phyloP scores from a whole-genome alignment of 1,140 invertebrate species.

The Leptinotarsa texana region DNA sequence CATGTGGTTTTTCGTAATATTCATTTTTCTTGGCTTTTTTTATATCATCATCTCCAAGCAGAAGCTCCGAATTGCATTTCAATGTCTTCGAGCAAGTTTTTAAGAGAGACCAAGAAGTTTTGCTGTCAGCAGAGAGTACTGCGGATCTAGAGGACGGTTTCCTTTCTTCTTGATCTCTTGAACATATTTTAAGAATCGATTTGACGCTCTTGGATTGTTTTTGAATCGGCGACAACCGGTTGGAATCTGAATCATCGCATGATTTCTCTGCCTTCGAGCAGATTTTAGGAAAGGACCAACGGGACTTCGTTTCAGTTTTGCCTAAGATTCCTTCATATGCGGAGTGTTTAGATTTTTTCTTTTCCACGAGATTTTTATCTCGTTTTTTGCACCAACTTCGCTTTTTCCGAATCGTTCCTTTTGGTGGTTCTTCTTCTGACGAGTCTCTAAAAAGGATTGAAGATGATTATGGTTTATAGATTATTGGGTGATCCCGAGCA shows the following conservation, averaged over 20 bases:
- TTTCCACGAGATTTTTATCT: not conserved
- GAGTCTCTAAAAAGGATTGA: slow-evolving; percentile 36
- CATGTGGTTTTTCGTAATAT: not conserved
- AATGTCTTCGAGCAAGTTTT: not conserved
- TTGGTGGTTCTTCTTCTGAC: slow-evolving; percentile 27
- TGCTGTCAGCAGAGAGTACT: not conserved
- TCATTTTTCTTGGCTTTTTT: not conserved
- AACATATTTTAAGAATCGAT: not conserved
- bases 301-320: slow-evolving; percentile 1
- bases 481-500: no score
- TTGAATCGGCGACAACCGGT: not conserved
- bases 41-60: not conserved
- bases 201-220: not conserved
- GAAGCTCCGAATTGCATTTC: not conserved
- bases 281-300: not conserved
- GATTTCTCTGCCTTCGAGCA: not conserved
- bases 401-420: slow-evolving; percentile 21
- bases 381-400: slow-evolving; percentile 28
- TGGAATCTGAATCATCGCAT: slow-evolving; percentile 17
- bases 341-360: slow-evolving; percentile 26
- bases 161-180: not conserved
- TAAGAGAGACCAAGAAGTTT: not conserved
- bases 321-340: slow-evolving; percentile 17
- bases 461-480: no score
- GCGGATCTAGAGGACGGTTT: slow-evolving; percentile 9